phyloP scores from a whole-genome alignment of 2,113 vertebrate genomes.

The Upupa epops region DNA sequence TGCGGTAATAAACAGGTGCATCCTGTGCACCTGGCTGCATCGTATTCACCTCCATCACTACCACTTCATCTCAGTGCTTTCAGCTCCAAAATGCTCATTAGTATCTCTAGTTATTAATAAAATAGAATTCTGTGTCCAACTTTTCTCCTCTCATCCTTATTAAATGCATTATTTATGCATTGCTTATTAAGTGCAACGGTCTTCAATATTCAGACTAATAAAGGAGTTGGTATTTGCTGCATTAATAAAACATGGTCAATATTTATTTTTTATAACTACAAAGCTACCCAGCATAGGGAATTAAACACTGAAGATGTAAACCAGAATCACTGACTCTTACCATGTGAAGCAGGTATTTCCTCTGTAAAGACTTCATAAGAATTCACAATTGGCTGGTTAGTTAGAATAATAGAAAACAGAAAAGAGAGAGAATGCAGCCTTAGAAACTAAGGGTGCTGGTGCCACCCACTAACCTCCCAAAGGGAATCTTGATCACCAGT shows the following conservation, averaged over 20 bases:
- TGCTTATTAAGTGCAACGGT: not conserved
- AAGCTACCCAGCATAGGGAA: not conserved
- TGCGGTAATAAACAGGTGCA: not conserved
- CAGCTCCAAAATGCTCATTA: not conserved
- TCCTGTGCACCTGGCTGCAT: not conserved
- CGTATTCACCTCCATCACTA: not conserved
- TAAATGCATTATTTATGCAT: not conserved
- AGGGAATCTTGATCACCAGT: not conserved
- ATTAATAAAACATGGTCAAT: not conserved
- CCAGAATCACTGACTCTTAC: not conserved
- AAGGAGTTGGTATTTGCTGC: not conserved
- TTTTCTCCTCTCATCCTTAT: not conserved
- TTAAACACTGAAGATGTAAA: not conserved
- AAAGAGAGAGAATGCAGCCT: not conserved
- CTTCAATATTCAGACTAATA: not conserved
- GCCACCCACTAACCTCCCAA: not conserved
- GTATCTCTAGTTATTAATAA: not conserved
- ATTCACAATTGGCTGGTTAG: not conserved
- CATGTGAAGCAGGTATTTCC: not conserved
- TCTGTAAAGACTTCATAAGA: not conserved
- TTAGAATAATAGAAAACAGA: not conserved
- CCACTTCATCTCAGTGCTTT: not conserved
- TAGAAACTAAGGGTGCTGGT: not conserved
- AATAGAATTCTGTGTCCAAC: not conserved
- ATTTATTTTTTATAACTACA: not conserved